Evolutionary conservation across 2,888 invertebrate species (phyloP), one percentile per base, ranked within the genome.

Genomic region (Scaptomyza tumidula): DNA sequence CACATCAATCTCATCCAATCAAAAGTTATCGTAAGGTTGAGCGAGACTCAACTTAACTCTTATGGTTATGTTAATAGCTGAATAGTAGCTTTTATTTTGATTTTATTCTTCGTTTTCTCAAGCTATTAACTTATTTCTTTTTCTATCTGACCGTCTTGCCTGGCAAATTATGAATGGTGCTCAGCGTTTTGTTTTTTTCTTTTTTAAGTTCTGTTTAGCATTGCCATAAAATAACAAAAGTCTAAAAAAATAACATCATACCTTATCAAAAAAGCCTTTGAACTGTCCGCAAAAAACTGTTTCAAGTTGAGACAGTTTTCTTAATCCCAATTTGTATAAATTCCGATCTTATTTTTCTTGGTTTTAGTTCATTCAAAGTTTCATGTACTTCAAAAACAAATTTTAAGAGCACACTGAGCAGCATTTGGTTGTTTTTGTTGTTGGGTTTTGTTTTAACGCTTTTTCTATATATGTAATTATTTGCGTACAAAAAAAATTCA

Each of bases 1-100:
- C 56, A 52, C 72, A 71, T 75, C 78, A 78, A 71, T 71, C 76
- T 75, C 19, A 19, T 61, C 56, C 71, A 71, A 77, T 71, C 79
- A 73, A 67, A 77, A 75, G 56, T 78, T 56, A 62, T 58, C 60
- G 55, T 46, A 48, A 52, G 31, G 6, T 6, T 44, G 5, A 3
- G 46, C 41, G 19, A 19, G 24, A 14, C 33, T 24, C 29, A 37
- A 35, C 46, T 33, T 35, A 46, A 24, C 45, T 67, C 56, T 80
- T 80, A 76, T 69, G 69, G 66, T 55, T 67, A 75, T 72, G 70
- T 71, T 71, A 77, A 79, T 81, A 63, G 71, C 60, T 61, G 56
- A 71, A 71, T 61, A 50, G 49, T 19, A 55, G 59, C 35, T 58
- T 65, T 57, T 41, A 41, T 29, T 46, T 41, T 41, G 29, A 14